Evolutionary conservation across 2,888 invertebrate genomes (phyloP), one percentile per base, ranked within the genome.

Genomic region (Andrena bucephala): DNA sequence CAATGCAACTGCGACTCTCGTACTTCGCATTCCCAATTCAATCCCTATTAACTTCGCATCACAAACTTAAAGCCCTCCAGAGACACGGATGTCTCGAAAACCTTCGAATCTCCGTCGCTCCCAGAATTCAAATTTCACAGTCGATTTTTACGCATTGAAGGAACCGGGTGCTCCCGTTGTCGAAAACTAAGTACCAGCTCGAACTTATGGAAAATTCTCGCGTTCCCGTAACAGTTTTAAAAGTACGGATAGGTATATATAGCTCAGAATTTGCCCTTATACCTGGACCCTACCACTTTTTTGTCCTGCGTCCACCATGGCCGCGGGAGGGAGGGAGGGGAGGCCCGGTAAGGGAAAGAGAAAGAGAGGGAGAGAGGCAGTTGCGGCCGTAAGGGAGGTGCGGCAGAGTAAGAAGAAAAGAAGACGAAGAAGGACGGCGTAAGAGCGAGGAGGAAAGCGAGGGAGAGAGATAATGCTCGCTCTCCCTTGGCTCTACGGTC

Each of bases 241-340:
- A 67, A 71, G 72, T 65, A 74, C 29, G 71, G 74, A 63, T 68
- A 70, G 75, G 78, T 77, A 73, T 81, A 70, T 76, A 73, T 73
- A 77, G 69, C 81, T 85, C 81, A 90, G 90, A 90, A 90, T 90
- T 89, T 80, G 89, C 89, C 88, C 89, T 88, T 90, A 89, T 90
- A 90, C 90, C 89, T 90, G 90, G 84, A 83, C 85, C 85, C 84
- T 85, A 86, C 87, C 85, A 89, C 85, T 90, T 90, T 90, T 91
- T 90, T 89, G 86, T 91, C 86, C 83, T 76, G 72, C 81, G 76
- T 84, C 81, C 73, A 84, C 78, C 85, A 83, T 67, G 71, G 63
- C 52, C 59, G 29, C 7, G 57, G 52, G 52, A n/a, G 16, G 62
- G 20, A 31, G 57, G 57, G 62, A 48, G 60, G 71, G 65, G 48